phyloP scores from a whole-genome alignment of 2,888 invertebrate genomes.

The Neocrepidodera transversa region DNA sequence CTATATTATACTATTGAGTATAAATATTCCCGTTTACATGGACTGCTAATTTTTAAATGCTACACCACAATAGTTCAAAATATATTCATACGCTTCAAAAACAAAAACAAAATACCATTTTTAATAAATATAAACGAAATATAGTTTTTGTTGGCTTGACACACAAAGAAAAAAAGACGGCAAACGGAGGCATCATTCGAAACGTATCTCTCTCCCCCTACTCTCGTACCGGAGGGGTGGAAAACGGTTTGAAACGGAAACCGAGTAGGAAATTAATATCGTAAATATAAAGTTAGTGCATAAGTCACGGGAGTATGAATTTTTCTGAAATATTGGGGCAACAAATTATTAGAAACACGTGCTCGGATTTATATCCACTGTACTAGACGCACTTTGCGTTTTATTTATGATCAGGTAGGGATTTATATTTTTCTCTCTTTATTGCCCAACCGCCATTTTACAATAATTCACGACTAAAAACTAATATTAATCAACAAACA shows the following conservation, averaged over 20 bases:
- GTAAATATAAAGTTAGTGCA: conserved; percentile 61
- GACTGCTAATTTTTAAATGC: too few relatives aligned
- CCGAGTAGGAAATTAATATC: conserved; percentile 59
- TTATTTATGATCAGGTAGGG: conserved; percentile 58
- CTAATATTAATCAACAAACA: too few relatives aligned
- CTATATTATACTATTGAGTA: too few relatives aligned
- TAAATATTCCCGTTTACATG: too few relatives aligned
- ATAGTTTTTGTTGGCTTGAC: conserved; percentile 17
- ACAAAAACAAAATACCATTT: too few relatives aligned
- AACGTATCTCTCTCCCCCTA: conserved; percentile 6
- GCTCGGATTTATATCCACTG: conserved; percentile 54
- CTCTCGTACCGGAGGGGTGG: conserved; percentile 30
- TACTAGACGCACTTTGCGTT: conserved; percentile 54
- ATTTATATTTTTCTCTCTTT: conserved; percentile 35
- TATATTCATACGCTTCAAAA: too few relatives aligned
- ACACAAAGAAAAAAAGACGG: conserved; percentile 16
- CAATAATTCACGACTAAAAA: conserved; percentile 4
- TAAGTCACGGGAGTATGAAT: conserved; percentile 59
- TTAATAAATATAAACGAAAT: too few relatives aligned
- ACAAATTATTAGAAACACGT: conserved; percentile 60
- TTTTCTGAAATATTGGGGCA: conserved; percentile 60
- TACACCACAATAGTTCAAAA: too few relatives aligned
- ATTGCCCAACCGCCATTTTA: conserved; percentile 26
- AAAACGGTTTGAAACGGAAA: conserved; percentile 45
- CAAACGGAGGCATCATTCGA: conserved; percentile 14